These are phyloP conservation scores for Plutella xylostella DNA, from an alignment of 2,888 invertebrate genomes.

Conservation along the genomic window DNA sequence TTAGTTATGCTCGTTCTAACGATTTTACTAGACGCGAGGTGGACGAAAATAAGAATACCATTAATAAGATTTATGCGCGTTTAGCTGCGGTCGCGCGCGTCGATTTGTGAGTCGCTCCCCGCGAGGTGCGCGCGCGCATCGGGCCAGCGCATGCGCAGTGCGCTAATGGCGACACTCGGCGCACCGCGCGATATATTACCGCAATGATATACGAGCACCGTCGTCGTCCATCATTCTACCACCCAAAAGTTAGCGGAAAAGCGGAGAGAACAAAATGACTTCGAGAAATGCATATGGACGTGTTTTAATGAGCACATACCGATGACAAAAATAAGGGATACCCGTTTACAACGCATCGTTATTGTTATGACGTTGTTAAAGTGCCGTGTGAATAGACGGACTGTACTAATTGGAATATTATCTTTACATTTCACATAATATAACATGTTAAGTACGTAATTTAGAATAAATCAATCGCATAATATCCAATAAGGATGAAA, in stretches of 20 bases:
- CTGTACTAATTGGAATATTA: conserved; percentile 2
- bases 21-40: conserved; percentile 50
- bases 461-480: too few species aligned
- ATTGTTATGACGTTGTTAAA: conserved; percentile 64
- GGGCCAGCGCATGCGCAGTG: conserved; percentile 58
- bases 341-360: conserved; percentile 52
- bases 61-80: conserved; percentile 63
- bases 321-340: conserved; percentile 65
- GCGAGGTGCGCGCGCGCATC: conserved; percentile 30
- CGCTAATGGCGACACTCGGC: conserved; percentile 68
- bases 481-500: too few species aligned
- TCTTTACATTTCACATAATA: too few species aligned
- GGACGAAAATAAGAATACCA: conserved; percentile 59
- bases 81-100: conserved; percentile 55
- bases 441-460: too few species aligned
- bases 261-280: conserved; percentile 49
- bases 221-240: conserved; percentile 66
- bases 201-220: conserved; percentile 64
- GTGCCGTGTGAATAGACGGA: conserved; percentile 19
- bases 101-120: conserved; percentile 52
- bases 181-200: conserved; percentile 62
- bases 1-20: conserved; percentile 36
- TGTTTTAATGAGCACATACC: conserved; percentile 63
- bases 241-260: conserved; percentile 68
- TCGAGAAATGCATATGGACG: conserved; percentile 34